phyloP scores from a whole-genome alignment of 2,113 vertebrate species.

The Neolamprologus kungweensis region DNA sequence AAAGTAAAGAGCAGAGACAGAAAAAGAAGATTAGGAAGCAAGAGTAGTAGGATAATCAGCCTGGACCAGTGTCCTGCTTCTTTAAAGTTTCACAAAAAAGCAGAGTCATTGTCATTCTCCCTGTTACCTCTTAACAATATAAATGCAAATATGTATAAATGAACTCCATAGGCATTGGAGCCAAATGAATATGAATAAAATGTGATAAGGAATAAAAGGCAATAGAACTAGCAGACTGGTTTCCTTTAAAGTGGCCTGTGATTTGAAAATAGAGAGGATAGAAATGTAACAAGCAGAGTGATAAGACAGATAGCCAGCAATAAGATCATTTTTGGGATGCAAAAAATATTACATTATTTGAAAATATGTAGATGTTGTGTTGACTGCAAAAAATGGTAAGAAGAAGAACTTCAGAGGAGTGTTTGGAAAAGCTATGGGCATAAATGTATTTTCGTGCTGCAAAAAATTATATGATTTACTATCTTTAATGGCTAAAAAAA shows the following conservation, averaged over 20 bases:
- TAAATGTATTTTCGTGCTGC: neutral
- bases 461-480: neutral
- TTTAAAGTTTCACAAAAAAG: conserved; percentile 3
- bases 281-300: neutral
- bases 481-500: neutral
- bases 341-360: neutral
- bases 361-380: neutral
- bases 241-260: neutral
- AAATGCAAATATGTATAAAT: conserved; percentile 66
- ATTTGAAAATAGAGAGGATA: neutral
- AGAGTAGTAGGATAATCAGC: neutral
- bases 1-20: neutral
- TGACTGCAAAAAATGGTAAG: neutral
- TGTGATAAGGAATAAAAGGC: conserved; percentile 15
- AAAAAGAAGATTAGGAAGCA: neutral
- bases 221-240: neutral
- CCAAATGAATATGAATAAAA: conserved; percentile 29
- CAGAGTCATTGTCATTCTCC: conserved; percentile 48
- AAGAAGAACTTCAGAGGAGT: neutral
- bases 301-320: neutral
- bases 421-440: neutral
- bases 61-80: neutral
- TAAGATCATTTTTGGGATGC: neutral
- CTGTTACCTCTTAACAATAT: conserved; percentile 45
- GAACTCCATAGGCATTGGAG: conserved; percentile 1